A percentile compares a stretch with the other conserved stretches of the same genome.
Conservation (phyloP, 2,113 vertebrate genomes). For the Pao palembangensis region DNA sequence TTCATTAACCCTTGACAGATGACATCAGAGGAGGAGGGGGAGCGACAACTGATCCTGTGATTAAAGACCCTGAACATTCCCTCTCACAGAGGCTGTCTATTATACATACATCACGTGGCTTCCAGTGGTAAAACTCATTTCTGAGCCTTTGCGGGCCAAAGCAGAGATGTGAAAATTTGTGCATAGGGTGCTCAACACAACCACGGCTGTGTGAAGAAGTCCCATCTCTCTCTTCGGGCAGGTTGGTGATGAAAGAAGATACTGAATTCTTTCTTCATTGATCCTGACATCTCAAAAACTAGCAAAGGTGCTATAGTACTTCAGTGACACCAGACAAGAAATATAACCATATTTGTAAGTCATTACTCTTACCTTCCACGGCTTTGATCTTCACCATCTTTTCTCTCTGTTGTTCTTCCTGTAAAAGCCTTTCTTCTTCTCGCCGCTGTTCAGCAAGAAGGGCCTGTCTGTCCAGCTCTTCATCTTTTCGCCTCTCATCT, state of each 20-base stretch:
- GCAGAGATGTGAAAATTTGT: conserved; percentile 17
- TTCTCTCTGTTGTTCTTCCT: conserved; percentile 87
- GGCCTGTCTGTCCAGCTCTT: conserved; percentile 87
- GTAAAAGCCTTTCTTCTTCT: conserved; percentile 87
- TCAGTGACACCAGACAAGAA: not conserved
- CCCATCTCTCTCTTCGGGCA: conserved; percentile 20
- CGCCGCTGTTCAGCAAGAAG: conserved; percentile 88
- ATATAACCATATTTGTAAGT: not conserved
- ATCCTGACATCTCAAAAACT: not conserved
- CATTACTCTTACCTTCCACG: conserved; percentile 85
- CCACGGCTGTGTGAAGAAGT: not conserved
- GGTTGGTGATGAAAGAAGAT: conserved; percentile 29
- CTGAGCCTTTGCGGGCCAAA: conserved; percentile 17
- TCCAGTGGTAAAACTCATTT: conserved; percentile 17
- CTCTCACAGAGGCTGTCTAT: conserved; percentile 41
- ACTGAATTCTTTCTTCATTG: conserved; percentile 13
- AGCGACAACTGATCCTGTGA: conserved; percentile 52
- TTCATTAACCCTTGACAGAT: conserved; percentile 74
- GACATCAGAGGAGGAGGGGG: conserved; percentile 62
- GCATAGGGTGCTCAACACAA: conserved; percentile 17
- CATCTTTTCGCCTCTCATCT: conserved; percentile 83
- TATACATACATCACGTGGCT: conserved; percentile 52
- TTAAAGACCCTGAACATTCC: conserved; percentile 57
- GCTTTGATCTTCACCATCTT: conserved; percentile 90
- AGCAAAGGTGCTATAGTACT: not conserved